Evolutionary conservation across 2,113 vertebrate genomes (phyloP).

Genomic region (Paratilapia polleni): DNA sequence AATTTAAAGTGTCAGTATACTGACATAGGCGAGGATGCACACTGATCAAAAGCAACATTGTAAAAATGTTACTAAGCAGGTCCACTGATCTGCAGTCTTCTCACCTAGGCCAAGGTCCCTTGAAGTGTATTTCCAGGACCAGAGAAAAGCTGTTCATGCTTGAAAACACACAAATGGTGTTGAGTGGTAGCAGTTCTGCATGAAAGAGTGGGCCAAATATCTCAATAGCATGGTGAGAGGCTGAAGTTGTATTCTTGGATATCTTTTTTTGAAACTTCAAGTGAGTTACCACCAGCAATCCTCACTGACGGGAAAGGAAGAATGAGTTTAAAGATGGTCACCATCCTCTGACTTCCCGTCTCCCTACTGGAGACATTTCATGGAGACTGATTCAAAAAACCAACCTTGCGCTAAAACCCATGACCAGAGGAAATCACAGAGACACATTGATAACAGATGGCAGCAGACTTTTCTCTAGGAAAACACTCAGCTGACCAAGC

Average conservation of each 20-base stretch:
- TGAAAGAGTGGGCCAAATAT: neutral
- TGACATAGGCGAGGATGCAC: neutral
- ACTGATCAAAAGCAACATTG: neutral
- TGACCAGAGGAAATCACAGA: slow-evolving; percentile 16
- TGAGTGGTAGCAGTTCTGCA: neutral
- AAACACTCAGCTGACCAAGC: slow-evolving; percentile 22
- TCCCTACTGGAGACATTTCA: neutral
- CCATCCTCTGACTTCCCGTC: neutral
- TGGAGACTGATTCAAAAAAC: neutral
- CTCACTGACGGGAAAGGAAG: neutral
- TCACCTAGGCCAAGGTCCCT: neutral
- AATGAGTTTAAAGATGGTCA: neutral
- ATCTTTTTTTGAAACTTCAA: neutral
- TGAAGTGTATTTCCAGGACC: neutral
- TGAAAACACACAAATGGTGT: slow-evolving; percentile 18
- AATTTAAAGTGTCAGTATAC: neutral
- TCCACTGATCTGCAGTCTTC: neutral
- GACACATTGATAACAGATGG: slow-evolving; percentile 30
- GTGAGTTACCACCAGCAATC: neutral
- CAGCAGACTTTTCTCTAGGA: neutral
- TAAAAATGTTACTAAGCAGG: neutral
- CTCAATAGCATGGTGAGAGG: neutral
- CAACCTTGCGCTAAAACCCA: neutral
- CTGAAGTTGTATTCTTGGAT: neutral
- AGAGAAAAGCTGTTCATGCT: slow-evolving; percentile 3